These are phyloP conservation scores for Drosophila sucinea DNA, from an alignment of 1,140 invertebrate genomes.

Conservation along the genomic window DNA sequence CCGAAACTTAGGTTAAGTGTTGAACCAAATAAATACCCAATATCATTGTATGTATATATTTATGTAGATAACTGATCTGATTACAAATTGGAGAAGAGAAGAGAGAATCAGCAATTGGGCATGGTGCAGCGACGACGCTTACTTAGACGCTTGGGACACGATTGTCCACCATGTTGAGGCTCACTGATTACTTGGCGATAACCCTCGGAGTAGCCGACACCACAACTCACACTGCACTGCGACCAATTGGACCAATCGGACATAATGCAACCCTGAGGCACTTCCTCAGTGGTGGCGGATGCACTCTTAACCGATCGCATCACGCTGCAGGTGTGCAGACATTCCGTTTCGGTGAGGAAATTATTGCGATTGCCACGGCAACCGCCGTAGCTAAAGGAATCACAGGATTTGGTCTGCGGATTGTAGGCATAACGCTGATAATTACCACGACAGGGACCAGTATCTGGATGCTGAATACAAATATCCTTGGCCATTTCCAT, in stretches of 20 bases:
- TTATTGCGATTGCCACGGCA: constrained; percentile 96
- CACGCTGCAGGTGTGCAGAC: constrained; percentile 87
- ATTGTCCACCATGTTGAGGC: constrained; percentile 87
- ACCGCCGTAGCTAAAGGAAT: constrained; percentile 93
- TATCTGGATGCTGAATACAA: constrained; percentile 89
- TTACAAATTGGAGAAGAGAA: neutral
- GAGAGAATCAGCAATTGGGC: constrained; percentile 34
- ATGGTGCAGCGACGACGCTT: constrained; percentile 84
- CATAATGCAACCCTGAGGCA: constrained; percentile 87
- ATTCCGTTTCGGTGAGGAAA: constrained; percentile 91
- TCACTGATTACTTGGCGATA: constrained; percentile 83
- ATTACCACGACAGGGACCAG: constrained; percentile 92
- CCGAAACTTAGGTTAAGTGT: neutral
- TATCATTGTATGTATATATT: neutral
- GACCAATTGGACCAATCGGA: constrained; percentile 91
- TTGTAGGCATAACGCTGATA: constrained; percentile 94
- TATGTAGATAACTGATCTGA: neutral
- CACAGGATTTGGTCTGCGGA: constrained; percentile 88
- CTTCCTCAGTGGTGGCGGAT: constrained; percentile 5
- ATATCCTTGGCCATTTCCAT: constrained; percentile 90
- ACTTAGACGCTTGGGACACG: constrained; percentile 86
- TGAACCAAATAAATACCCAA: neutral
- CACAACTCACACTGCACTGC: constrained; percentile 88
- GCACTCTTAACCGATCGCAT: constrained; percentile 10
- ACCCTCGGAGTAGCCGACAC: constrained; percentile 62